Base-by-base conservation (phyloP, 2,797 vertebrate species). In the Microctenopoma stevenorrisi region DNA sequence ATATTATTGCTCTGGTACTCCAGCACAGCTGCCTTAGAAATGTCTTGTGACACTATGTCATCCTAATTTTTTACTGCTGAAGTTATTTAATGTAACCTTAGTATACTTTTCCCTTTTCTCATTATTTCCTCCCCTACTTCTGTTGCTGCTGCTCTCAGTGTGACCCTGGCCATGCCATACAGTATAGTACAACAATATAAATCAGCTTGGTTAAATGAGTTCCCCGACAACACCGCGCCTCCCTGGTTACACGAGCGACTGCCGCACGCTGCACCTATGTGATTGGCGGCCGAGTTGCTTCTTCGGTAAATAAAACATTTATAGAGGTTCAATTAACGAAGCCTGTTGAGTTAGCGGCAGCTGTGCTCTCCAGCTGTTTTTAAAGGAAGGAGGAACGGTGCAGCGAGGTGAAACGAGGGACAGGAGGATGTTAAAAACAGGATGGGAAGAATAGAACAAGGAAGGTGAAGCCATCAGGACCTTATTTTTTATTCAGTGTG, bases 251-350 rank as follows among this genome's bases (percentile, higher is more conserved):
- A 63, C n/a, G 48, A 25, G 28, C 30, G 12, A 63, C 62, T 30
- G 42, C 64, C 2, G 53, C 68, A 40, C 1, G 1, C 67, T 35
- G 15, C 65, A 56, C 72, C 64, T 71, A 56, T 22, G 85, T 89
- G 87, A 90, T 90, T 89, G 91, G 82, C 70, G 66, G 65, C 64
- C 44, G 33, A 68, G 71, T 81, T 74, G 76, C 86, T 87, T 86
- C 82, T 85, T 86, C 87, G 85, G 78, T 91, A 91, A 94, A 94
- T 93, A 88, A 94, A 92, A 91, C 85, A 89, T 92, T 90, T 87
- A 88, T 81, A 81, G 87, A 86, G 77, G 86, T 88, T 91, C 88
- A 90, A 91, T 94, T 91, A 92, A 87, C 37, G 7, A 64, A 81
- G 87, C 86, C 84, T 90, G 89, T 92, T 90, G 88, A 91, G 85